Percentiles rank a stretch among this genome's conserved stretches.
Conservation (phyloP, 2,113 vertebrate species). For the Passer domesticus region DNA sequence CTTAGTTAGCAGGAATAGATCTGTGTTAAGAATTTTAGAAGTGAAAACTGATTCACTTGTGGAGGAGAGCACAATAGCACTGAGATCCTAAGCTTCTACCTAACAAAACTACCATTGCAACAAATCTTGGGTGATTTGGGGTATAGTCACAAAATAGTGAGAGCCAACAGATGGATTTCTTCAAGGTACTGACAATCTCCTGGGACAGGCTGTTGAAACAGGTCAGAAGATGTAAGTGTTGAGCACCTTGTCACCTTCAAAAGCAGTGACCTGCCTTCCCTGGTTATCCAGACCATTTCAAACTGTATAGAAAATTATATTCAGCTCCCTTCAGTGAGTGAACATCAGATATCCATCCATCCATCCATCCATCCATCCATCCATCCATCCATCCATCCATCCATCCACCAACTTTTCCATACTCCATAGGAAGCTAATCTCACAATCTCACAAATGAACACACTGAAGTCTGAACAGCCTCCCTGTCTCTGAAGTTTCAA, state of each 20-base stretch:
- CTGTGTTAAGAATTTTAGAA: neutral
- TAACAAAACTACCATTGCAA: neutral
- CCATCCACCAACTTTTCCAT: neutral
- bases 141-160: neutral
- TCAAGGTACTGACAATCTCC: neutral
- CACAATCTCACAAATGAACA: neutral
- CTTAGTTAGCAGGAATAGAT: neutral
- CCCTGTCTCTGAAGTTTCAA: neutral
- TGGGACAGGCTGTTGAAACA: neutral
- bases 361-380: neutral
- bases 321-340: neutral
- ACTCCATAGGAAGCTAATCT: neutral
- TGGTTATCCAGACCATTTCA: neutral
- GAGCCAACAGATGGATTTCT: neutral
- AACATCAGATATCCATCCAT: neutral
- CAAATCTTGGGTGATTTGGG: neutral
- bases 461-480: neutral
- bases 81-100: neutral
- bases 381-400: neutral
- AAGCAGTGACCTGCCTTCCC: neutral
- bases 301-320: neutral
- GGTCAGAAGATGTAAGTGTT: neutral
- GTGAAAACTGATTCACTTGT: neutral
- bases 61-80: neutral
- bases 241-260: neutral